Evolutionary conservation across 1,140 invertebrate genomes (phyloP).

Genomic region (Nasonia giraulti): DNA sequence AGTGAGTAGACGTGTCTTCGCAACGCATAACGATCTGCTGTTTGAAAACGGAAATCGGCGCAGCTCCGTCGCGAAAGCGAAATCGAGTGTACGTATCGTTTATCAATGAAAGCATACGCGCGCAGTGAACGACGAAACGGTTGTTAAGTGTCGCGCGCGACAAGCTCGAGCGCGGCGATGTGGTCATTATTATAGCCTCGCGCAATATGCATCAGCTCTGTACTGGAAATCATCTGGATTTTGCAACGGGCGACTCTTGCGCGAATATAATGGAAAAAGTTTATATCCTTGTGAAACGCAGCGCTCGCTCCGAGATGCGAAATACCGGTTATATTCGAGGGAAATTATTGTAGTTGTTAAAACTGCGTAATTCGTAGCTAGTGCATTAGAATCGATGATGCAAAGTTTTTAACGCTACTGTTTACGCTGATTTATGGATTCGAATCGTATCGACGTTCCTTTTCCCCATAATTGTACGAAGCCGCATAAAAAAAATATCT

Average conservation of each 20-base stretch:
- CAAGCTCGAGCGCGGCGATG: not conserved
- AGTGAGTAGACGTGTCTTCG: not conserved
- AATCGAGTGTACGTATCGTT: conserved; percentile 2
- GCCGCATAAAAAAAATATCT: too few relatives aligned
- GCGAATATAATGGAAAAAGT: not conserved
- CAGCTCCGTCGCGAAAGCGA: conserved; percentile 36
- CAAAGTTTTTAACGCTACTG: not conserved
- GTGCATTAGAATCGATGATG: not conserved
- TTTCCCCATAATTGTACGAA: too few relatives aligned
- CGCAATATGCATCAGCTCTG: not conserved
- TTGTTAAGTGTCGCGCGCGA: conserved; percentile 10
- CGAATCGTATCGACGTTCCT: too few relatives aligned
- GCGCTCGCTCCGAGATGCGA: not conserved
- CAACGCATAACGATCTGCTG: conserved; percentile 5
- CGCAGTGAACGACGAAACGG: not conserved
- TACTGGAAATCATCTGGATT: not conserved
- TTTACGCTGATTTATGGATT: too few relatives aligned
- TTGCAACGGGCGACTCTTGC: not conserved
- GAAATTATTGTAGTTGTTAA: not conserved
- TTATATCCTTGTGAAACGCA: not conserved
- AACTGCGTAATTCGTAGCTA: not conserved
- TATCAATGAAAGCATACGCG: conserved; percentile 7
- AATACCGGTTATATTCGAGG: not conserved
- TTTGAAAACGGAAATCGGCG: conserved; percentile 33
- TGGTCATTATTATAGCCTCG: not conserved